phyloP scores from a whole-genome alignment of 2,797 vertebrate genomes.

The Erethizon dorsatum region DNA sequence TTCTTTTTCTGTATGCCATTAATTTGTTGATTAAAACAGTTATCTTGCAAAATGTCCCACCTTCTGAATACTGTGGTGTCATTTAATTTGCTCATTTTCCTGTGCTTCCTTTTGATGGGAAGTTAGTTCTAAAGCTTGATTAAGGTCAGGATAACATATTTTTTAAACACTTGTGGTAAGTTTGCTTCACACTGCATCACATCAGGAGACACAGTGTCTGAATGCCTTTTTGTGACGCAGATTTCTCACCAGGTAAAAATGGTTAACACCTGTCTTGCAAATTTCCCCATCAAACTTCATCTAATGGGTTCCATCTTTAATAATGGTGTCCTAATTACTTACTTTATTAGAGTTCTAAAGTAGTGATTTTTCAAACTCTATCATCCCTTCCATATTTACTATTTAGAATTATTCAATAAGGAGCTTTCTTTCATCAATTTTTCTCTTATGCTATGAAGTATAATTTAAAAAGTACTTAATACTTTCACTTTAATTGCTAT shows the following conservation, averaged over 20 bases:
- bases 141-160: neutral
- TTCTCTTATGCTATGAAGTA: neutral
- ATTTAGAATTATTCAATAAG: neutral
- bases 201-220: neutral
- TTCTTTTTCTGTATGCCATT: neutral
- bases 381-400: neutral
- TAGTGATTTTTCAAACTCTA: slow-evolving; percentile 16
- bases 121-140: neutral
- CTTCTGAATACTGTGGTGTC: neutral
- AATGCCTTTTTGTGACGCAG: neutral
- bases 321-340: neutral
- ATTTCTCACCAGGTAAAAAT: no score
- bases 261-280: neutral
- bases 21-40: neutral
- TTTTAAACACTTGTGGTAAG: neutral
- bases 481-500: neutral
- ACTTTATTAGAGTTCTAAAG: slow-evolving; percentile 28
- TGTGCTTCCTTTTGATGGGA: neutral
- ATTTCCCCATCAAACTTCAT: neutral
- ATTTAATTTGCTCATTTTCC: slow-evolving; percentile 11
- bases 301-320: neutral
- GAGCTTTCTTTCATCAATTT: neutral
- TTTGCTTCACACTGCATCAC: neutral
- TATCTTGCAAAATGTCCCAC: neutral
- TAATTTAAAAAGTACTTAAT: neutral